Evolutionary conservation across 2,888 invertebrate species (phyloP).

Genomic region (Nephrotoma flavescens): DNA sequence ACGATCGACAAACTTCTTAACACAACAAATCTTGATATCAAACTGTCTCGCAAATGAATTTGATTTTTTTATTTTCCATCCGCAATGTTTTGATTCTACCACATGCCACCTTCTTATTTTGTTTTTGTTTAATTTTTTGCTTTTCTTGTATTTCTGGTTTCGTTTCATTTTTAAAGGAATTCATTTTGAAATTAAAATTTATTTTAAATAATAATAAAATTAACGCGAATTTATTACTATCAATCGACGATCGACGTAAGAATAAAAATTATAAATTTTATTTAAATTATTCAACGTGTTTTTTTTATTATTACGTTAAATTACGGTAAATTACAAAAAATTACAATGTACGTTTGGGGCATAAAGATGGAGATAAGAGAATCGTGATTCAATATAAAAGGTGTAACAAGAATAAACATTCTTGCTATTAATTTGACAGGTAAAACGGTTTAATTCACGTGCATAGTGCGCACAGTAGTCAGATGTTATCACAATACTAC

Average conservation of each 20-base stretch:
- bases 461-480: too few species aligned
- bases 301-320: background rate
- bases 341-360: background rate
- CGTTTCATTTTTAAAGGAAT: background rate
- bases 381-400: background rate
- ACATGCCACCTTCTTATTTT: background rate
- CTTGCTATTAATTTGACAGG: too few species aligned
- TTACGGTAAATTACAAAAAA: background rate
- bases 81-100: background rate
- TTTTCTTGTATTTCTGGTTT: background rate
- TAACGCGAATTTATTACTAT: background rate
- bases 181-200: background rate
- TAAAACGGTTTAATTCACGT: too few species aligned
- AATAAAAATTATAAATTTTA: background rate
- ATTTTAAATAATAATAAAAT: background rate
- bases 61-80: background rate
- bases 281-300: background rate
- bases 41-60: background rate
- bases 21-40: background rate
- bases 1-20: background rate
- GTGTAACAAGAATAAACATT: too few species aligned
- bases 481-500: too few species aligned
- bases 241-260: background rate
- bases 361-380: background rate
- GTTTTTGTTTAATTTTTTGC: background rate